These are phyloP conservation scores for Stenotaenia linearis DNA, from an alignment of 2,888 invertebrate genomes.

Conservation along the genomic window DNA sequence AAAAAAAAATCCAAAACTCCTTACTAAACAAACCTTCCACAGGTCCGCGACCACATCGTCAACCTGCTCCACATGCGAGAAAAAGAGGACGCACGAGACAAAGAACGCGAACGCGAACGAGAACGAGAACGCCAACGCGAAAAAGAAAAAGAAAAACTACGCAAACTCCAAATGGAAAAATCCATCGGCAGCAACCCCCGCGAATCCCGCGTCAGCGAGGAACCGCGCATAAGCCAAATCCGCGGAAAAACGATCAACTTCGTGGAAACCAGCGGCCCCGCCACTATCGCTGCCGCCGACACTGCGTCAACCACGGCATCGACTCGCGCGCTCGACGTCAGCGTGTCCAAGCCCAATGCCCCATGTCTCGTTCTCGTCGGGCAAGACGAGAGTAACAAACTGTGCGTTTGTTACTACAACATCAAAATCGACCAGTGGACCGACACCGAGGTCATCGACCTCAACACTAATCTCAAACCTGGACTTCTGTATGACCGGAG, in stretches of 20 bases:
- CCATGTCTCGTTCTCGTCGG: background rate
- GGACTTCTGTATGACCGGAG: background rate
- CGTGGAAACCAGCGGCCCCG: background rate
- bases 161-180: background rate
- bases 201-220: too few species aligned
- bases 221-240: background rate
- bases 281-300: background rate
- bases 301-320: too few species aligned
- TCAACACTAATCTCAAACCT: background rate
- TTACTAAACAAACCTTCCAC: too few species aligned
- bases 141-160: background rate
- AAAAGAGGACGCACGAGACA: background rate
- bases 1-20: too few species aligned
- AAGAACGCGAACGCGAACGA: background rate
- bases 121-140: background rate
- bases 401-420: conserved; percentile 1
- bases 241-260: background rate
- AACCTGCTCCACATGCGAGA: background rate
- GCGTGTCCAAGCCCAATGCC: background rate
- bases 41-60: background rate
- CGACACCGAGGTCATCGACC: background rate
- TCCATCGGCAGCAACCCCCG: too few species aligned
- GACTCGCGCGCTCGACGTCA: background rate
- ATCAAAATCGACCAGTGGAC: background rate
- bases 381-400: background rate